Evolutionary conservation across 2,888 invertebrate genomes (phyloP).

Genomic region (Scaptodrosophila latifasciaeformis): DNA sequence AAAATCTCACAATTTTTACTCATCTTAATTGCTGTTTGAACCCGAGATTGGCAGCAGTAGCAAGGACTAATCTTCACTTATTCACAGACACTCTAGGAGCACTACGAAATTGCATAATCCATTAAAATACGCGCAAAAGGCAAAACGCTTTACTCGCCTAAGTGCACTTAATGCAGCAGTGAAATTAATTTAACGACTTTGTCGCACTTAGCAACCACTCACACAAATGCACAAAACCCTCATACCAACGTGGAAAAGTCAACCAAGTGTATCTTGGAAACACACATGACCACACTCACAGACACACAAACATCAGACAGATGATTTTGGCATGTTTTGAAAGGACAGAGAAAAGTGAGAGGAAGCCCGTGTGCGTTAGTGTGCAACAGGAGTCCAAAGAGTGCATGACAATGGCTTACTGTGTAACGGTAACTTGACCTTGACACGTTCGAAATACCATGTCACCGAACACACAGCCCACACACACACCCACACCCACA

Average conservation of each 20-base stretch:
- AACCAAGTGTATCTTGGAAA: neutral
- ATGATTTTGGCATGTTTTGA: neutral
- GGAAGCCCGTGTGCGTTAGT: neutral
- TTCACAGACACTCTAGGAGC: neutral
- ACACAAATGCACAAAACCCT: slow-evolving; percentile 21
- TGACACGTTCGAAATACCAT: slow-evolving; percentile 35
- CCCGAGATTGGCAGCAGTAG: slow-evolving; percentile 29
- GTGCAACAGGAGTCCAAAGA: neutral
- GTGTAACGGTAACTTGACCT: slow-evolving; percentile 56
- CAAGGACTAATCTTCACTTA: neutral
- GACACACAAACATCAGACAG: neutral
- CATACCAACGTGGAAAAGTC: too few species aligned
- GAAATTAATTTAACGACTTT: slow-evolving; percentile 68
- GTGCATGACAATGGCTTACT: slow-evolving; percentile 43
- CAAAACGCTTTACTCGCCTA: slow-evolving; percentile 39
- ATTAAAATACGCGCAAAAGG: slow-evolving; percentile 30
- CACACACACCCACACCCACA: too few species aligned
- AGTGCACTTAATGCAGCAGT: slow-evolving; percentile 60
- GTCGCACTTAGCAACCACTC: slow-evolving; percentile 58
- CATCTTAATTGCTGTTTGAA: too few species aligned
- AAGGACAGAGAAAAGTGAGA: slow-evolving; percentile 14
- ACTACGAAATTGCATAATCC: slow-evolving; percentile 21
- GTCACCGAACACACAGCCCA: neutral
- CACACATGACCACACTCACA: slow-evolving; percentile 6
- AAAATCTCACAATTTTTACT: neutral